These are phyloP conservation scores for Megaceryle maxima DNA, from an alignment of 2,113 vertebrate genomes.

Conservation along the genomic window DNA sequence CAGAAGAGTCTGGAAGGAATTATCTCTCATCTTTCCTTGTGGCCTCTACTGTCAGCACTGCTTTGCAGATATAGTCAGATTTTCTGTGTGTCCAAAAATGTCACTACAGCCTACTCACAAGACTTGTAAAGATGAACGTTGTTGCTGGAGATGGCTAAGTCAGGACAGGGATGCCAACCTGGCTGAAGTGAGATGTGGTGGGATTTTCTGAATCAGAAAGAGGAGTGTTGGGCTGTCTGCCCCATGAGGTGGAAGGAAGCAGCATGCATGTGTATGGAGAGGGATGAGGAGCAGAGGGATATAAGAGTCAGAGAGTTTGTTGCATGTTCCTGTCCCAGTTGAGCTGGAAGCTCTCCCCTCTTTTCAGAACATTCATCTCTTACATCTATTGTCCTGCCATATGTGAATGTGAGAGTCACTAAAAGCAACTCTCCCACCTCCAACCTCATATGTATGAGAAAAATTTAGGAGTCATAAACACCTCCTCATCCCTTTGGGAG, in stretches of 20 bases:
- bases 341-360: not conserved
- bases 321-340: not conserved
- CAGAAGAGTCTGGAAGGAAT: not conserved
- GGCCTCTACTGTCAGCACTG: not conserved
- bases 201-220: not conserved
- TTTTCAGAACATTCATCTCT: not conserved
- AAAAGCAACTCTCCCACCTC: not conserved
- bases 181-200: not conserved
- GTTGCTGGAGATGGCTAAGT: not conserved
- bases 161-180: not conserved
- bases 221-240: not conserved
- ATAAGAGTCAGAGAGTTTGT: not conserved
- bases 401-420: not conserved
- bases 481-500: not conserved
- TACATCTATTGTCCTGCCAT: not conserved
- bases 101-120: not conserved
- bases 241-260: not conserved
- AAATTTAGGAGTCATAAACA: not conserved
- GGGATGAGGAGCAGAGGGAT: not conserved
- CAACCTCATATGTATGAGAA: not conserved
- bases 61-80: not conserved
- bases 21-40: not conserved
- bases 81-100: not conserved
- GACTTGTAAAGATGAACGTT: not conserved
- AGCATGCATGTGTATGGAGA: rapidly evolving